phyloP scores from a whole-genome alignment of 2,888 invertebrate genomes.

The Eupsilia transversa region DNA sequence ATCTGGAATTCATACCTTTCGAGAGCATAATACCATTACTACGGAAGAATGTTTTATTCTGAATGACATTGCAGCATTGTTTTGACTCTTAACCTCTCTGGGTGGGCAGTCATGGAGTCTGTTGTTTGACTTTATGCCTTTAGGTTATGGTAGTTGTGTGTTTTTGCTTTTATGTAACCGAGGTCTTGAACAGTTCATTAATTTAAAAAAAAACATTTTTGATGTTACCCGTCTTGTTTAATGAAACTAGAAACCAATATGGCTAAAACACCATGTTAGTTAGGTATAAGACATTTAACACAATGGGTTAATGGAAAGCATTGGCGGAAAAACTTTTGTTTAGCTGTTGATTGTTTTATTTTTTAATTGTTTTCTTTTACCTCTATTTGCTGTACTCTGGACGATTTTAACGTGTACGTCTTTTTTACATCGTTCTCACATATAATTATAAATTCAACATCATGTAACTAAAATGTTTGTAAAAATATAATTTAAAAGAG shows the following conservation, averaged over 20 bases:
- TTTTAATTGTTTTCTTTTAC: too few species aligned
- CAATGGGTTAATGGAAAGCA: too few species aligned
- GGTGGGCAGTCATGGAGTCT: slow-evolving; percentile 10
- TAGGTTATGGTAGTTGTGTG: background rate
- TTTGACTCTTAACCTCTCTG: slow-evolving; percentile 37
- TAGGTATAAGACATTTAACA: background rate
- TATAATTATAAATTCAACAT: too few species aligned
- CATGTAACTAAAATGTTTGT: too few species aligned
- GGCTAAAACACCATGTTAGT: background rate
- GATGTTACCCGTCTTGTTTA: background rate
- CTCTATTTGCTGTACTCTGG: too few species aligned
- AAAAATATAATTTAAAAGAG: too few species aligned
- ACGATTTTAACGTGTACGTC: too few species aligned
- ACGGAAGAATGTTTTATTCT: slow-evolving; percentile 64
- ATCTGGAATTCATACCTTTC: slow-evolving; percentile 74
- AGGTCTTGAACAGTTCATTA: background rate
- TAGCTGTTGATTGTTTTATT: too few species aligned
- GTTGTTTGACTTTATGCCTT: slow-evolving; percentile 14
- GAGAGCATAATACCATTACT: slow-evolving; percentile 71
- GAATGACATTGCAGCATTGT: slow-evolving; percentile 63
- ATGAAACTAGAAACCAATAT: background rate
- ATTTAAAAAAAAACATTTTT: background rate
- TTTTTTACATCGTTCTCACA: too few species aligned
- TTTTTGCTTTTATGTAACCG: background rate
- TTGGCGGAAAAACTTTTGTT: rapidly evolving